These are phyloP conservation scores for Therioaphis trifolii DNA, from an alignment of 2,888 invertebrate genomes.

Conservation along the genomic window DNA sequence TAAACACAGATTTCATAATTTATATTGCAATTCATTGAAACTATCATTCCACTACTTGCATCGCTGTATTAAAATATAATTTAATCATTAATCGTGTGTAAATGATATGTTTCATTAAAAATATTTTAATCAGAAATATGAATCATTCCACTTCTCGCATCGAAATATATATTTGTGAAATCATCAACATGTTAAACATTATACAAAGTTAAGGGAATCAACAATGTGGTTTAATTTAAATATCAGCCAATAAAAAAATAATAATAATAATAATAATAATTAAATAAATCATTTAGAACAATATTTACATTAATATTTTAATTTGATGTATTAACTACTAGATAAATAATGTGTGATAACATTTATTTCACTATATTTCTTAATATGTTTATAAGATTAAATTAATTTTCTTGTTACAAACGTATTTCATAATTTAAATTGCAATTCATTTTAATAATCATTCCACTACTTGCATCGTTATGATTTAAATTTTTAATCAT, in stretches of 20 bases:
- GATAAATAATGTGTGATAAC: too few species aligned
- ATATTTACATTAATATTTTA: too few species aligned
- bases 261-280: too few species aligned
- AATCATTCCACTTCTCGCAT: too few species aligned
- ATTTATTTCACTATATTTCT: too few species aligned
- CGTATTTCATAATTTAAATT: not conserved
- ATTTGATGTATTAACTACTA: too few species aligned
- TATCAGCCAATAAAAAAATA: too few species aligned
- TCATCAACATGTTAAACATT: not conserved
- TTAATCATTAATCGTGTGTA: not conserved
- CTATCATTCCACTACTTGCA: conserved; percentile 44
- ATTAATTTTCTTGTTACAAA: too few species aligned
- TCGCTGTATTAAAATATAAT: not conserved
- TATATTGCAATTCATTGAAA: conserved; percentile 12
- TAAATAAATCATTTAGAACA: too few species aligned
- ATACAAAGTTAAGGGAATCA: too few species aligned
- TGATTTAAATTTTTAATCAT: not conserved
- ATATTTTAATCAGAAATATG: not conserved
- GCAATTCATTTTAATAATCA: conserved; percentile 12
- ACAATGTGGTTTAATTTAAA: too few species aligned
- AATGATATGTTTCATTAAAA: not conserved
- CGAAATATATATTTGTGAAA: conserved; percentile 9
- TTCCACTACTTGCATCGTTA: conserved; percentile 15
- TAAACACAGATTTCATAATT: not conserved
- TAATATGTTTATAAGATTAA: too few species aligned